Base-by-base conservation (phyloP, 2,888 invertebrate species). In the Ischnura elegans region DNA sequence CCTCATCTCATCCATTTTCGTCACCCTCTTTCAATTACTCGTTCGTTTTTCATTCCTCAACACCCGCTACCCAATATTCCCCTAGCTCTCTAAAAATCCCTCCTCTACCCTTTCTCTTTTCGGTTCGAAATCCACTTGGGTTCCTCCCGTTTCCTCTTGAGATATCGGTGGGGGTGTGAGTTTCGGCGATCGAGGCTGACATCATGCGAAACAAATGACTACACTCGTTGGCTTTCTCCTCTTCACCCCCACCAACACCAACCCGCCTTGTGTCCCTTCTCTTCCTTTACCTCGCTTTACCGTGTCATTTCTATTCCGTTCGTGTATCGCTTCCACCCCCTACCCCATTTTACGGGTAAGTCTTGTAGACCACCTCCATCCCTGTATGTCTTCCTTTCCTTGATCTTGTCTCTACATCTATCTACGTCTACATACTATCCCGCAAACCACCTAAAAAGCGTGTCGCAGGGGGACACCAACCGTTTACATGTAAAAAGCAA, bases 191-290 rank as follows among this genome's bases (percentile, higher is more conserved):
- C 36, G 76, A 76, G 76, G 61, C 43, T 90, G 90, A 90, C 90
- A 66, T 90, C 90, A 90, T 25, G 19, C 43, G 61, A 90, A 90
- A 90, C 90, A 90, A 90, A 66, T 90, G 90, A 90, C 90, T 90
- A 61, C 66, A 66, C 90, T 43, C 90, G 55, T 55, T 87, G 51
- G 55, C 55, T 42, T 21, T 55, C 55, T 55, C 42, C 55, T 87
- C 87, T 47, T 25, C 13, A 42, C n/a, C n/a, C 47, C 29, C 29
- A 13, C n/a, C 47, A n/a, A n/a, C 16, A 13, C 47, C 87, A 87
- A 0, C 8, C 66, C 66, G 10, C 29, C 13, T 61, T n/a, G 21
- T 61, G 21, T 25, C 61, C 47, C 25, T 42, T 55, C 51, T 55
- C 36, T 4, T 51, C 51, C n/a, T 25, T 47, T 46, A 5, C 47